Evolutionary conservation across 1,140 invertebrate species (phyloP), one percentile per base, ranked within the genome.

Genomic region (Cotesia typhae): DNA sequence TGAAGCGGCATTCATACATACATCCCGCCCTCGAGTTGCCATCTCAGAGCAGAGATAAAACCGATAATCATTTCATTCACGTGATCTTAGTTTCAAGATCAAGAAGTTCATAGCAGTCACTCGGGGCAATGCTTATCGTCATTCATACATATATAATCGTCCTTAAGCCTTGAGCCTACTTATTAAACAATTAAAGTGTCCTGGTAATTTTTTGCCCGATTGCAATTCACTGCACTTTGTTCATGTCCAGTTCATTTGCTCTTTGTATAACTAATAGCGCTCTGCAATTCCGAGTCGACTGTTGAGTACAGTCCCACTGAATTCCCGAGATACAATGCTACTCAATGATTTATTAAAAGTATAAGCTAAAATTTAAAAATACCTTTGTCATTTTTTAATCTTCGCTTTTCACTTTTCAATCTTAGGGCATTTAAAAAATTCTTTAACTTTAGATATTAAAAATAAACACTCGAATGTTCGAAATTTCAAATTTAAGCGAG

Each of bases 151-250:
- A 47, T 47, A 47, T 47, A 47, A 47, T 47, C 41, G 41, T 47
- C 28, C 28, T 28, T 28, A 28, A 28, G 10, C 6, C 41, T 6
- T 10, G 10, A 52, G 52, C 4, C 61, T 64, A 41, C 59, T 79
- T 80, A 82, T 82, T 80, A 81, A 75, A 78, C 75, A 82, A 82
- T 82, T 82, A 81, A 78, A 78, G 70, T 74, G 76, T 80, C 78
- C 51, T 38, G 53, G 35, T 28, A 20, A 28, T 59, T 59, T 17
- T 17, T 28, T 64, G 47, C 59, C 7, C 53, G 64, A 53, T 14
- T 28, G 28, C 28, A 28, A 28, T 41, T 68, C 67, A n/a, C 35
- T 37, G 38, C 14, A 35, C 14, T 10, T 41, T 53, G 35, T 7
- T 14, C 9, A 59, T 51, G 12, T 47, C 68, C 53, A 41, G 57